phyloP scores from a whole-genome alignment of 2,113 vertebrate genomes.

The Nerophis ophidion region DNA sequence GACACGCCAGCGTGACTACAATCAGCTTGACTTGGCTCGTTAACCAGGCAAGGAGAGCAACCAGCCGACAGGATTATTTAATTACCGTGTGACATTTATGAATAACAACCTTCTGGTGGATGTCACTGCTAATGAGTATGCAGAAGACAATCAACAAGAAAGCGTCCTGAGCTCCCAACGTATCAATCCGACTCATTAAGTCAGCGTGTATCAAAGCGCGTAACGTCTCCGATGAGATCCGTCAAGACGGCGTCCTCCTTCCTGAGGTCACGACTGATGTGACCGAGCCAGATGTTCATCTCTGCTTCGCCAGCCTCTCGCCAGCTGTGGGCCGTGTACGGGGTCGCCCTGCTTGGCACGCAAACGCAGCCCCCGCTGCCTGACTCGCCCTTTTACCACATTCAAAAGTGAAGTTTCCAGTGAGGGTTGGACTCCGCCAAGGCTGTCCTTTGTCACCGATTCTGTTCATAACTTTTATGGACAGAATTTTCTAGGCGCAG shows the following conservation, averaged over 20 bases:
- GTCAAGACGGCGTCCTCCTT: constrained; percentile 4
- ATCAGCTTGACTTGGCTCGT: constrained; percentile 67
- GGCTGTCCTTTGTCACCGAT: no score
- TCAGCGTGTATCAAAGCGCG: not conserved
- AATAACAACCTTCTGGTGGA: constrained; percentile 76
- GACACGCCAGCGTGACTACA: constrained; percentile 71
- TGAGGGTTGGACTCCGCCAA: no score
- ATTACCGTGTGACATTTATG: constrained; percentile 77
- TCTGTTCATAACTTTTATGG: no score
- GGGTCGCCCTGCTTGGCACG: constrained; percentile 27
- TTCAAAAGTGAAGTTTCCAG: constrained; percentile 28
- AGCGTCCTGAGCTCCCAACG: constrained; percentile 51
- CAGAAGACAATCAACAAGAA: constrained; percentile 54
- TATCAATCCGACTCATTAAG: constrained; percentile 43
- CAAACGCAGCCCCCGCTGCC: constrained; percentile 2
- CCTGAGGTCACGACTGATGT: constrained; percentile 51
- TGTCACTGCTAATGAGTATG: constrained; percentile 70
- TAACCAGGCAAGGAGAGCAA: constrained; percentile 71
- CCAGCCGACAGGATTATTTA: constrained; percentile 73
- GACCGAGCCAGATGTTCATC: constrained; percentile 61
- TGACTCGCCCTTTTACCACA: constrained; percentile 24
- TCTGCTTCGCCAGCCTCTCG: constrained; percentile 29
- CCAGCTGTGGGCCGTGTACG: constrained; percentile 45
- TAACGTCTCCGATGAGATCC: constrained; percentile 23
- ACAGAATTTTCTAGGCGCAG: no score